Conservation (phyloP, 2,113 vertebrate genomes). For the Mormyrus iriodes region DNA sequence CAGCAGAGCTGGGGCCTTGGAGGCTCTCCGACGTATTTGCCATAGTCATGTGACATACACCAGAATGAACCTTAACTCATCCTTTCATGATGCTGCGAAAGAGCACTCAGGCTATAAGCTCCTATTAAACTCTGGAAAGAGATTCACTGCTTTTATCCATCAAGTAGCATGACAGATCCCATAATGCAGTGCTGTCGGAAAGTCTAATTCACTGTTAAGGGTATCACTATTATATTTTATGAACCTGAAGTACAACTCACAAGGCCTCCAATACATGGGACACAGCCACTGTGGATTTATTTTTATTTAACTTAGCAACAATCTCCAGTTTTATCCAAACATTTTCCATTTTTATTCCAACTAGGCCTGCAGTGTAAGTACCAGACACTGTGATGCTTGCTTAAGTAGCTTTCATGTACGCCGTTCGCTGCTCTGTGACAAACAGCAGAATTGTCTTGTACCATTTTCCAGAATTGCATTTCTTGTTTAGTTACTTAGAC, state of each 20-base stretch:
- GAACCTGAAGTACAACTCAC: neutral
- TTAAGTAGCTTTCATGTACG: neutral
- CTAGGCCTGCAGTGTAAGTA: slow-evolving; percentile 7
- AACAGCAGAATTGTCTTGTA: neutral
- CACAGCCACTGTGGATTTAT: neutral
- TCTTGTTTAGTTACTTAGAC: neutral
- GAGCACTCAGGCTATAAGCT: neutral
- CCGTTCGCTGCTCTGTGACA: neutral
- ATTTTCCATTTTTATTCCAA: neutral
- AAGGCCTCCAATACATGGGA: neutral
- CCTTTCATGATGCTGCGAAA: neutral
- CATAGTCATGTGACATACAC: neutral
- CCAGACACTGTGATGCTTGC: neutral
- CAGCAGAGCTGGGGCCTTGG: neutral
- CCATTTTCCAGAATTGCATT: neutral
- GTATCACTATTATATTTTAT: slow-evolving; percentile 6
- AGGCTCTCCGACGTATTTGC: neutral
- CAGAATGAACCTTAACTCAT: neutral
- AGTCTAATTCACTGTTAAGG: slow-evolving; percentile 5
- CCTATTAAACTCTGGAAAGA: neutral
- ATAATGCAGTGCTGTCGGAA: neutral
- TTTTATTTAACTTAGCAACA: slow-evolving; percentile 12
- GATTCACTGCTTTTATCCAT: neutral
- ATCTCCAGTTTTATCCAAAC: slow-evolving; percentile 5
- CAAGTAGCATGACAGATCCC: neutral